Evolutionary conservation across 2,888 invertebrate species (phyloP), one percentile per base, ranked within the genome.

Genomic region (Acronicta alni): DNA sequence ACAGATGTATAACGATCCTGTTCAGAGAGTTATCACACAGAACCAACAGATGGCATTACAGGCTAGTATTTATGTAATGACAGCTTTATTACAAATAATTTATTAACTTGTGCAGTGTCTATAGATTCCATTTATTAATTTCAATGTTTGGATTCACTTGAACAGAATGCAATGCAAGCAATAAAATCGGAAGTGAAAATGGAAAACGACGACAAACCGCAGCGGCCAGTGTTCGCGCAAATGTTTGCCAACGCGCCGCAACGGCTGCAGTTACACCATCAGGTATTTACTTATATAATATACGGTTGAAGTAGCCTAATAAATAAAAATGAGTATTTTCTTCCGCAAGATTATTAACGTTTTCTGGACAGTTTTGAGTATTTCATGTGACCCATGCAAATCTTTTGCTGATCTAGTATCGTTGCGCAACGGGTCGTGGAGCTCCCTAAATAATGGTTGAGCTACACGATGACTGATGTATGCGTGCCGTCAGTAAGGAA

Each of bases 131-230:
- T 23, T 23, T 3, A 23, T 23, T 23, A 4, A 23, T 23, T 23
- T 23, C 4, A 1, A 26, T 26, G 5, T 9, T 9, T 7, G 2
- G 1, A 26, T 9, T 26, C 3, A 9, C 26, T 9, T 9, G 23
- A 49, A 30, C 68, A 89, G 89, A 82, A 85, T 15, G 88, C 91
- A 51, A 90, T 93, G 86, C 91, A 91, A 75, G 87, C 87, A 1
- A 91, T 93, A 49, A 93, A 93, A 72, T 84, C 90, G 0, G 93
- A 93, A 61, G 89, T 93, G 67, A 93, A 93, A 64, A 64, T 89
- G 14, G 93, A 93, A 60, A 70, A 78, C 4, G 92, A 90, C 0
- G 93, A 92, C 9, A 90, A 91, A 58, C 85, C 79, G 7, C 83
- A 82, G 54, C 71, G 79, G 16, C 77, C 66, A 10, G 59, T 81